Percentiles rank a stretch among this genome's conserved stretches.
phyloP scores from a whole-genome alignment of 2,113 vertebrate species.

The Nothocercus julius region DNA sequence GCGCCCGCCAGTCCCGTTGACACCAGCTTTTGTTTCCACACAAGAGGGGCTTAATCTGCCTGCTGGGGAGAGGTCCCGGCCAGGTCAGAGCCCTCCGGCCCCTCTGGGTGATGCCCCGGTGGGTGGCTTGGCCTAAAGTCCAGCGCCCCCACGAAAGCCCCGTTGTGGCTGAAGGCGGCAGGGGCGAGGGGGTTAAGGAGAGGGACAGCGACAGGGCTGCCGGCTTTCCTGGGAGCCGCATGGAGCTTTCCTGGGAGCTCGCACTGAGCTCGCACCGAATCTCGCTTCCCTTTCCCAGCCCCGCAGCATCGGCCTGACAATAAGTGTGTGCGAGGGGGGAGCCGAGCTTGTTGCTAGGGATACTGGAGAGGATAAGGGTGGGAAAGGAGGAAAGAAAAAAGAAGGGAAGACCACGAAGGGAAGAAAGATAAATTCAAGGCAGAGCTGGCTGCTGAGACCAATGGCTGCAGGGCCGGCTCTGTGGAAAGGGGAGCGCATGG shows the following conservation, averaged over 20 bases:
- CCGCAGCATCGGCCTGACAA: rapidly evolving
- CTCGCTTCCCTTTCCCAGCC: background rate
- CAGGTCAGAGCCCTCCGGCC: background rate
- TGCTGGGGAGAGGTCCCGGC: background rate
- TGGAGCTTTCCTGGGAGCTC: rapidly evolving
- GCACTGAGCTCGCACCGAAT: background rate
- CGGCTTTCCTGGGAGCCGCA: rapidly evolving
- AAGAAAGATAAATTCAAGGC: background rate
- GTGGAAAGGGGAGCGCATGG: background rate
- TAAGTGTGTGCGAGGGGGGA: background rate
- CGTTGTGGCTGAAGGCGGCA: background rate
- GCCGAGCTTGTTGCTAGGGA: rapidly evolving
- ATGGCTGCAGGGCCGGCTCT: background rate
- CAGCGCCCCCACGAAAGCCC: background rate
- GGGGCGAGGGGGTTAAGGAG: background rate
- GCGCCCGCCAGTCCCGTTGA: background rate
- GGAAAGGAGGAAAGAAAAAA: background rate
- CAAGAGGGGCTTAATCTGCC: background rate
- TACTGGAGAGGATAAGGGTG: background rate
- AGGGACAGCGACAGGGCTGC: background rate
- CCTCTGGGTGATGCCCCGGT: no score
- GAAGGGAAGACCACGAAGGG: background rate
- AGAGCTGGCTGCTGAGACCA: background rate
- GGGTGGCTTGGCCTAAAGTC: rapidly evolving
- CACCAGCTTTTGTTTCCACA: background rate